Base-by-base conservation (phyloP, 2,113 vertebrate species). In the Saguinus midas region DNA sequence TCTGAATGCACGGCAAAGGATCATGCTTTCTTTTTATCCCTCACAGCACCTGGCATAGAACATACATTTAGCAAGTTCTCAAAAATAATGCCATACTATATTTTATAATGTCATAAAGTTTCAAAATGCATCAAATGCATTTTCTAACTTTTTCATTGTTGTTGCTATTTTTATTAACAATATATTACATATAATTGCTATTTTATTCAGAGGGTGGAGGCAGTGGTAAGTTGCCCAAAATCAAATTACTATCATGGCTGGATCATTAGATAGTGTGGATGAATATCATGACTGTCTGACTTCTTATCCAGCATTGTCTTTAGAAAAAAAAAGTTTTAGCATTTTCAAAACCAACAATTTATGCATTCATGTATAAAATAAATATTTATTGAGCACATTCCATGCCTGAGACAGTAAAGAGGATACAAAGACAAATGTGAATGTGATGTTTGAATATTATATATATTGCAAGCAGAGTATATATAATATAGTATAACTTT, bases 311-410 rank as follows among this genome's bases (percentile, higher is more conserved):
- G 43, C 70, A 16, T 75, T 81, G 32, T 40, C 16, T 48, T 95
- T 89, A 40, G 23, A 92, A 48, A 81, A 58, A 85, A 75, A 81
- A 4, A 17, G 79, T 17, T 75, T 94, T 6, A 68, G 48, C 2
- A 58, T 84, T 78, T 96, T 40, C 35, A 88, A 89, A 82, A 45
- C 23, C n/a, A 78, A 85, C 57, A n/a, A 91, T 48, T 84, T 23
- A 76, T 88, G 27, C 37, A 92, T 68, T 88, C 43, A 89, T 76
- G 50, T 48, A 89, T 81, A 70, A 96, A 81, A 85, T 84, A 91
- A 96, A 92, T 94, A 89, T 94, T 85, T 85, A 94, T 81, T 55
- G 3, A 3, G 16, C 5, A 85, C 18, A 27, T 91, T 80, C 16
- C 11, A 76, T 81, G 48, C 6, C 52, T 91, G 29, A 94, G 29